phyloP scores from a whole-genome alignment of 2,888 invertebrate species.

The Eupithecia tripunctaria region DNA sequence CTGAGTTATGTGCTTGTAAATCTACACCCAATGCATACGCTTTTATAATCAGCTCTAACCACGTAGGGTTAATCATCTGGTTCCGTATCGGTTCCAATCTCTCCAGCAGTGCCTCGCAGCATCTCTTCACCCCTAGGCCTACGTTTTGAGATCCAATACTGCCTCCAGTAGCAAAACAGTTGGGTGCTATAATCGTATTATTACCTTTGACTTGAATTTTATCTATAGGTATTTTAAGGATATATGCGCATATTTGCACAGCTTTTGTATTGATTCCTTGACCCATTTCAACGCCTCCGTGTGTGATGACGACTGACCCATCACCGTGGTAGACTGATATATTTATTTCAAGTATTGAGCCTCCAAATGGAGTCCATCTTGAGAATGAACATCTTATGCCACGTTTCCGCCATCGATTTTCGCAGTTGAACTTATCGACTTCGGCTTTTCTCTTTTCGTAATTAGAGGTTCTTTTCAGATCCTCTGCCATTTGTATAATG shows the following conservation, averaged over 20 bases:
- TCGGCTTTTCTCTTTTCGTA: slow-evolving; percentile 75
- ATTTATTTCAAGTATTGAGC: slow-evolving; percentile 69
- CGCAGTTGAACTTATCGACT: slow-evolving; percentile 82
- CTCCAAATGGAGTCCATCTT: slow-evolving; percentile 78
- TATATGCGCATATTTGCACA: slow-evolving; percentile 86
- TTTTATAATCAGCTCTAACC: slow-evolving; percentile 77
- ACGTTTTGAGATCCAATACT: slow-evolving; percentile 87
- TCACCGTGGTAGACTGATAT: slow-evolving; percentile 87
- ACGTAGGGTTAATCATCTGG: slow-evolving; percentile 67
- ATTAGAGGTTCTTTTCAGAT: slow-evolving; percentile 79
- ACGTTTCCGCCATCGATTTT: slow-evolving; percentile 89
- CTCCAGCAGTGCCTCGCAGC: slow-evolving; percentile 74
- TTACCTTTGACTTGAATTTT: slow-evolving; percentile 87
- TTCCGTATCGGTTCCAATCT: slow-evolving; percentile 73
- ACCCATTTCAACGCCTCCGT: slow-evolving; percentile 87
- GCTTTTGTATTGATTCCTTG: slow-evolving; percentile 90
- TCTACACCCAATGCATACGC: slow-evolving; percentile 66
- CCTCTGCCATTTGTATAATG: slow-evolving; percentile 76
- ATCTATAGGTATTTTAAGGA: slow-evolving; percentile 85
- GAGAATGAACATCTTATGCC: slow-evolving; percentile 86
- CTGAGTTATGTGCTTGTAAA: slow-evolving; percentile 58
- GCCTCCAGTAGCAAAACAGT: slow-evolving; percentile 86
- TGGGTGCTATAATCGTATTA: slow-evolving; percentile 86
- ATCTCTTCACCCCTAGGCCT: slow-evolving; percentile 80
- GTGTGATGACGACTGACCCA: slow-evolving; percentile 84